Conservation (phyloP, 2,797 vertebrate genomes). For the Valencia hispanica region DNA sequence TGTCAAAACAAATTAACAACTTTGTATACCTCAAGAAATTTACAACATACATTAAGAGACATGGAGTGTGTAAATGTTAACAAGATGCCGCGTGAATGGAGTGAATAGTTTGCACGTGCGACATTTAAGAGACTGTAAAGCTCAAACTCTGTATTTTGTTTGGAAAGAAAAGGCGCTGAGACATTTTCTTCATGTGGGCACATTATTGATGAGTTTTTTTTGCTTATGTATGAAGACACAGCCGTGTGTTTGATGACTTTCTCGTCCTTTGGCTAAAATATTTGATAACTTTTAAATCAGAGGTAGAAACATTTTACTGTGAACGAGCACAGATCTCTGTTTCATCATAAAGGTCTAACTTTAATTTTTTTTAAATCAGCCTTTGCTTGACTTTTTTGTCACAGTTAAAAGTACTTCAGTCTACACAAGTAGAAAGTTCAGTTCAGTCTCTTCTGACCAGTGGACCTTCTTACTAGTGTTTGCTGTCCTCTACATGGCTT, state of each 20-base stretch:
- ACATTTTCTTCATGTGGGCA: constrained; percentile 42
- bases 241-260: constrained; percentile 47
- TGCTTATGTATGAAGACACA: constrained; percentile 37
- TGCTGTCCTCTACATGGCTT: too few species aligned
- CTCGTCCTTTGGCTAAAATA: constrained; percentile 48
- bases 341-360: not conserved
- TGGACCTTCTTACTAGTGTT: too few species aligned
- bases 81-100: constrained; percentile 40
- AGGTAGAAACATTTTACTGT: not conserved
- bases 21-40: constrained; percentile 38
- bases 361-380: not conserved
- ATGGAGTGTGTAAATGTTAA: constrained; percentile 4
- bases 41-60: constrained; percentile 26
- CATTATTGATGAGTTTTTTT: constrained; percentile 60
- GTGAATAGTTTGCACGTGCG: constrained; percentile 31
- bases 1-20: constrained; percentile 69
- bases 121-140: constrained; percentile 39
- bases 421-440: not conserved
- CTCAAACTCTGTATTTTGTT: constrained; percentile 46
- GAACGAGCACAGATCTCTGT: not conserved
- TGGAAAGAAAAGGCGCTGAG: constrained; percentile 39
- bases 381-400: not conserved
- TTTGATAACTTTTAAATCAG: not conserved
- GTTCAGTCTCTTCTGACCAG: too few species aligned
- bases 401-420: not conserved